These are phyloP conservation scores for Elephas maximus DNA, from an alignment of 2,113 vertebrate genomes.

Conservation along the genomic window DNA sequence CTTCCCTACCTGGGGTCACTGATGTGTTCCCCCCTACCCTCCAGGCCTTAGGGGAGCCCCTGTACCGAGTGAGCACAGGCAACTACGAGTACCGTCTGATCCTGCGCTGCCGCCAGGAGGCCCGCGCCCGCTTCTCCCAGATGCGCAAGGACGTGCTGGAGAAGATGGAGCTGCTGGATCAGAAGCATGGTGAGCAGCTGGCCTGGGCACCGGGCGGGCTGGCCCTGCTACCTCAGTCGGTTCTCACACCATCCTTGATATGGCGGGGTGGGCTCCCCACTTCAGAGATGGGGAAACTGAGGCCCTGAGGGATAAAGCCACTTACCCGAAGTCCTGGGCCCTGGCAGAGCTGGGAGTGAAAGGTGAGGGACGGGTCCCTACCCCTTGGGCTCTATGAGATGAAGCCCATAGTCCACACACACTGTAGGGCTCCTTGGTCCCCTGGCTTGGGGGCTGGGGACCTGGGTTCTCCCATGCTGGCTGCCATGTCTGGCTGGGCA, in stretches of 20 bases:
- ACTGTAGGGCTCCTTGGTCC: neutral
- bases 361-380: neutral
- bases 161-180: conserved; percentile 98
- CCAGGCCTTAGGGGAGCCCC: conserved; percentile 97
- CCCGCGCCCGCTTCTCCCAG: conserved; percentile 96
- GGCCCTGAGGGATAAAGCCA: neutral
- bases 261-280: neutral
- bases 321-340: neutral
- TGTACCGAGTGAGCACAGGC: conserved; percentile 97
- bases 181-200: conserved; percentile 95
- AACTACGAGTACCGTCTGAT: conserved; percentile 98
- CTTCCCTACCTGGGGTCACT: neutral
- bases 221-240: rapidly evolving
- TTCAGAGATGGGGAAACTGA: neutral
- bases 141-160: conserved; percentile 99
- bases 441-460: neutral
- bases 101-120: conserved; percentile 97
- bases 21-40: neutral
- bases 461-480: neutral
- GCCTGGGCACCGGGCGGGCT: rapidly evolving
- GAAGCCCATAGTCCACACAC: rapidly evolving
- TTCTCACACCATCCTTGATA: rapidly evolving
- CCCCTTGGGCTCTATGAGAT: rapidly evolving
- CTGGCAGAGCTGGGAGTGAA: neutral
- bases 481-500: neutral